Evolutionary conservation across 1,140 invertebrate genomes (phyloP).

Genomic region (Neodiprion virginianus): DNA sequence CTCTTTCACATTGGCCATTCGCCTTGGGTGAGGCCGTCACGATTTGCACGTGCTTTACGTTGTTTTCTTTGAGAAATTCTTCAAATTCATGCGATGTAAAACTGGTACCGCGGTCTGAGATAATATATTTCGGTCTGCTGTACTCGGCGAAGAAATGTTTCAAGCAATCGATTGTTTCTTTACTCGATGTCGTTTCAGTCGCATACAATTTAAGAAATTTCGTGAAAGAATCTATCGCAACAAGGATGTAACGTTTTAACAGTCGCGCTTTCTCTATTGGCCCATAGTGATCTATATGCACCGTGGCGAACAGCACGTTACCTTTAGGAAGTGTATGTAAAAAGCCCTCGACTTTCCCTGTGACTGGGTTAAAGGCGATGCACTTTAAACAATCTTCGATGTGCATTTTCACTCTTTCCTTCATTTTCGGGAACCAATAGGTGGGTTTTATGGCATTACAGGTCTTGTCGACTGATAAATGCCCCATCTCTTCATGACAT

Average conservation of each 20-base stretch:
- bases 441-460: constrained; percentile 18
- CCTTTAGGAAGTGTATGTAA: constrained; percentile 39
- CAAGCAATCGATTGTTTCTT: constrained; percentile 30
- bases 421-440: constrained; percentile 36
- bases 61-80: constrained; percentile 22
- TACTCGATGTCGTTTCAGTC: constrained; percentile 23
- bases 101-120: constrained; percentile 39
- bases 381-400: constrained; percentile 35
- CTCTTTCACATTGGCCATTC: constrained; percentile 26
- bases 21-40: constrained; percentile 34
- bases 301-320: constrained; percentile 35
- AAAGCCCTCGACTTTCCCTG: constrained; percentile 39
- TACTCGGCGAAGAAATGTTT: constrained; percentile 29
- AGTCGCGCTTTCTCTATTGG: constrained; percentile 24
- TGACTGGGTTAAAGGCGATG: constrained; percentile 24
- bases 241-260: constrained; percentile 32
- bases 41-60: constrained; percentile 27
- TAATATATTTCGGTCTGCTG: constrained; percentile 34
- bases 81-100: constrained; percentile 41
- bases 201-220: constrained; percentile 36
- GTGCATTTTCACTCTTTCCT: constrained; percentile 25
- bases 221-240: constrained; percentile 36
- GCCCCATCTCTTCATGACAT: constrained; percentile 35
- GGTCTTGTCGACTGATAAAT: constrained; percentile 32
- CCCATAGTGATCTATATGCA: constrained; percentile 45